Evolutionary conservation across 2,113 vertebrate genomes (phyloP), one percentile per base, ranked within the genome.

Genomic region (Mormoops blainvillei): DNA sequence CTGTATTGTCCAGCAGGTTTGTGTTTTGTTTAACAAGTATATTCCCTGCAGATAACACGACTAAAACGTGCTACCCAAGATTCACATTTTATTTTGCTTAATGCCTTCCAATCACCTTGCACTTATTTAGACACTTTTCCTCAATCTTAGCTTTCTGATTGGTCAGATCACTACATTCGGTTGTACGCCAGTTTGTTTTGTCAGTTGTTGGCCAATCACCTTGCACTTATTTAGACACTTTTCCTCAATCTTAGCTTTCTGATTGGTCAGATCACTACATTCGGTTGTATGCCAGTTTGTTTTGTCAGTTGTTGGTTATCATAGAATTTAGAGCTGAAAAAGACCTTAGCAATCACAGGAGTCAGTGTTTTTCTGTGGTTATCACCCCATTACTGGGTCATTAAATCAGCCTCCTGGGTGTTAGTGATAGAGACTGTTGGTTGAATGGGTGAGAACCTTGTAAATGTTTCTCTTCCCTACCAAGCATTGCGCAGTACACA

Each of bases 221-320:
- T 9, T 61, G 58, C 26, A 26, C 24, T 61, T 26, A 26, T 28
- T 12, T 26, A 61, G 58, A 26, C 24, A 26, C 24, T 28, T 61
- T 33, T 65, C 31, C 61, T 33, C 31, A 10, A 28, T 65, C 48
- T 52, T 54, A 52, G 13, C 41, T n/a, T 80, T 83, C 68, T 88
- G 48, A 15, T 71, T 77, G 45, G n/a, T 80, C 70, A 82, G 52
- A 45, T 89, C n/a, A 38, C n/a, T 28, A 7, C 12, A 2, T 50
- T 86, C 3, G 3, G 5, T 65, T 81, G 36, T 20, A 33, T 56
- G 41, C 24, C 36, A 4, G 43, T 76, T 80, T 76, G 38, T n/a
- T 83, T 95, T 96, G 71, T 82, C 41, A 82, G 7, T 83, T 94
- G 45, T 26, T 91, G 54, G 16, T 87, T 41, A 71, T 91, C 52